Evolutionary conservation across 1,140 invertebrate species (phyloP).

Genomic region (Xylocopa sonorina): DNA sequence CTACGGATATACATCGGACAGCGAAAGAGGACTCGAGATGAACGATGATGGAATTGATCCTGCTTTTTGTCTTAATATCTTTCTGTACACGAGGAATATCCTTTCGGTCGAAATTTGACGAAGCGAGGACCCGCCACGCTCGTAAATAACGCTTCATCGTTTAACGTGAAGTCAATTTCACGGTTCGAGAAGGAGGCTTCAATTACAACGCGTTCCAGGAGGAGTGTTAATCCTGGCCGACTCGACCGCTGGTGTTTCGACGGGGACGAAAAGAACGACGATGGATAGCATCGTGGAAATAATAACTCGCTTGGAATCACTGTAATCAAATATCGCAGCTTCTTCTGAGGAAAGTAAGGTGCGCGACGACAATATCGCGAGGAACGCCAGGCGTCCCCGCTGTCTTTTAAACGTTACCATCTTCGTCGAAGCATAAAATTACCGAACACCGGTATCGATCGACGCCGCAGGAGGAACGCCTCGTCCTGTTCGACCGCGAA

Average conservation of each 20-base stretch:
- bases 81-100: too few species aligned
- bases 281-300: too few species aligned
- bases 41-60: too few species aligned
- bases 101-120: neutral
- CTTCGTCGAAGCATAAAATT: constrained; percentile 69
- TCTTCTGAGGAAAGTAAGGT: neutral
- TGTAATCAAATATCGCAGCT: too few species aligned
- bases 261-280: constrained; percentile 2
- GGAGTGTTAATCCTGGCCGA: neutral
- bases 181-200: constrained; percentile 33
- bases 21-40: too few species aligned
- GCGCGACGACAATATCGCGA: too few species aligned
- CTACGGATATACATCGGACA: too few species aligned
- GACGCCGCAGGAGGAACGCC: neutral
- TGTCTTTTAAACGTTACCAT: constrained; percentile 64
- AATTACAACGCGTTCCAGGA: neutral
- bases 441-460: constrained; percentile 62
- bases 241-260: neutral
- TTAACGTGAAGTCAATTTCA: constrained; percentile 44
- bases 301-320: too few species aligned
- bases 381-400: neutral
- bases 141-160: neutral
- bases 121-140: neutral
- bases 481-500: constrained; percentile 25
- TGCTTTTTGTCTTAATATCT: neutral